Evolutionary conservation across 2,113 vertebrate genomes (phyloP).

Genomic region (Dolichotis patagonum): DNA sequence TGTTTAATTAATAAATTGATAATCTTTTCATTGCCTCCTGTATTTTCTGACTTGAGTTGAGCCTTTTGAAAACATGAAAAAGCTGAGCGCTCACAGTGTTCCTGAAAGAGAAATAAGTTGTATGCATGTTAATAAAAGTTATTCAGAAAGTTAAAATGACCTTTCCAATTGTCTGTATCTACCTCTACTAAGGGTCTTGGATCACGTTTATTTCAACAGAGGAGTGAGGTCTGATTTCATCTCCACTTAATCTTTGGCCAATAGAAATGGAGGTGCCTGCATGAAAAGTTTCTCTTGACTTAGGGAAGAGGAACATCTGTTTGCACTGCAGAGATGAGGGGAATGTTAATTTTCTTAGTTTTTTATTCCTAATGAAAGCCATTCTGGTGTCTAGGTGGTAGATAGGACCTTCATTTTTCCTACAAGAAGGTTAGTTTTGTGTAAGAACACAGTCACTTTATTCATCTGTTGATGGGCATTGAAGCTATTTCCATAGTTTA

Average conservation of each 20-base stretch:
- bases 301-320: neutral
- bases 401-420: neutral
- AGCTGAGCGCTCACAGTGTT: constrained; percentile 78
- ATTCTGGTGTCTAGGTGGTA: neutral
- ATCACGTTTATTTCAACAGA: neutral
- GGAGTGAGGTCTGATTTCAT: neutral
- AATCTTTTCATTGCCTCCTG: neutral
- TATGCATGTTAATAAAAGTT: neutral
- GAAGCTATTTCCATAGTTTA: neutral
- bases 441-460: neutral
- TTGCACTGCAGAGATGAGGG: neutral
- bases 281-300: neutral
- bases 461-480: neutral
- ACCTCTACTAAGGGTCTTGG: neutral
- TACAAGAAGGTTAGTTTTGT: neutral
- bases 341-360: neutral
- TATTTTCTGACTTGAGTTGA: constrained; percentile 74
- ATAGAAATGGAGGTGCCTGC: neutral
- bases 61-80: constrained; percentile 84
- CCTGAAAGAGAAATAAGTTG: constrained; percentile 77
- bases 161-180: neutral
- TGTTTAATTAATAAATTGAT: neutral
- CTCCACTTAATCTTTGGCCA: neutral
- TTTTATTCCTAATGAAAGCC: neutral
- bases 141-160: neutral